These are phyloP conservation scores for Proterorhinus semilunaris DNA, from an alignment of 2,113 vertebrate species.

Conservation along the genomic window DNA sequence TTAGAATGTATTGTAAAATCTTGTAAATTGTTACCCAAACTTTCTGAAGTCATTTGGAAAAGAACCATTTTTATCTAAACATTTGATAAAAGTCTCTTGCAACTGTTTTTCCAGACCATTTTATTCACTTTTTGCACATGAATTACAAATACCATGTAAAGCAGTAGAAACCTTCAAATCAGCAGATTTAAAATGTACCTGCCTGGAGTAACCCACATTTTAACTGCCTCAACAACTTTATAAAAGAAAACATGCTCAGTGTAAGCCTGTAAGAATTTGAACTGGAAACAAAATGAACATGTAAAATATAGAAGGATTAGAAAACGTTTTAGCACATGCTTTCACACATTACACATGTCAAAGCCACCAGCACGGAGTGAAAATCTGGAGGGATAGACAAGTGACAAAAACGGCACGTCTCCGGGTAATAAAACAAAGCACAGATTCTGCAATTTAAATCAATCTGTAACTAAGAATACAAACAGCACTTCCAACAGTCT, in stretches of 20 bases:
- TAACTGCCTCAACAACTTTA: conserved; percentile 32
- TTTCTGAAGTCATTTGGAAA: conserved; percentile 45
- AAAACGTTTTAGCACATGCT: conserved; percentile 56
- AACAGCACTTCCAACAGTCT: conserved; percentile 34
- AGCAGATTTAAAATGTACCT: conserved; percentile 49
- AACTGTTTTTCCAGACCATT: conserved; percentile 73
- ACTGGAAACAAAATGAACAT: conserved; percentile 25
- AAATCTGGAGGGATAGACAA: conserved; percentile 17
- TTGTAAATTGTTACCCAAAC: conserved; percentile 41
- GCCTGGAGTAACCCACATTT: conserved; percentile 23
- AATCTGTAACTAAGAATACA: conserved; percentile 40
- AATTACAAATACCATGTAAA: conserved; percentile 71
- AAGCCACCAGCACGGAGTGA: conserved; percentile 29
- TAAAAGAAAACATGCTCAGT: conserved; percentile 52
- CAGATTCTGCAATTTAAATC: conserved; percentile 25
- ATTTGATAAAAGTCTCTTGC: conserved; percentile 68
- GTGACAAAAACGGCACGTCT: conserved; percentile 34
- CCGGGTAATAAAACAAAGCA: conserved; percentile 36
- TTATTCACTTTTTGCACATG: conserved; percentile 76
- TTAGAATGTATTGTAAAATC: conserved; percentile 64
- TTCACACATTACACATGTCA: conserved; percentile 40
- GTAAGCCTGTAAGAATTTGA: conserved; percentile 35
- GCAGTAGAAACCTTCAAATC: conserved; percentile 68
- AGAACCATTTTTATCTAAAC: conserved; percentile 51
- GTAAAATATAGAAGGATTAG: conserved; percentile 40